Conservation (phyloP, 2,113 vertebrate genomes). For the Cavia aperea region DNA sequence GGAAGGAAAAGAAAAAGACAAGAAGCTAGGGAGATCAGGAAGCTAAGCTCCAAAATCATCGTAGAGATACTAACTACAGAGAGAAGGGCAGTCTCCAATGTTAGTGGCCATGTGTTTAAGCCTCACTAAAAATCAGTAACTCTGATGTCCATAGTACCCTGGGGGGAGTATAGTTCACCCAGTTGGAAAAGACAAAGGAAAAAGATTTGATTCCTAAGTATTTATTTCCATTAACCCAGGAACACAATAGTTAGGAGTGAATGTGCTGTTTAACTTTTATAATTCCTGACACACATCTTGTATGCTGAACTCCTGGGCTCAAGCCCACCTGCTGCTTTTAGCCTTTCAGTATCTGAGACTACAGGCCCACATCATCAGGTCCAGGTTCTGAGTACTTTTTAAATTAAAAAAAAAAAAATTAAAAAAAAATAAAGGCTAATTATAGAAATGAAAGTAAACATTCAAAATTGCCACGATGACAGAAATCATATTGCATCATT, state of each 20-base stretch:
- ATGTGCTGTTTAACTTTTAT: too few species aligned
- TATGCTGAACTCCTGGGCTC: neutral
- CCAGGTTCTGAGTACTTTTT: neutral
- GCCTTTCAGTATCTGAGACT: neutral
- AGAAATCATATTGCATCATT: neutral
- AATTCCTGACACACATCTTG: neutral
- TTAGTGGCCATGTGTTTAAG: slow-evolving; percentile 47
- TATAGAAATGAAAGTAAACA: slow-evolving; percentile 25
- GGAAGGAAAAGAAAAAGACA: slow-evolving; percentile 20
- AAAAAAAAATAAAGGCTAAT: neutral
- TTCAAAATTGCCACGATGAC: neutral
- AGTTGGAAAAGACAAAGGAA: slow-evolving; percentile 51
- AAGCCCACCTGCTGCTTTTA: neutral
- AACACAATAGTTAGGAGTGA: neutral
- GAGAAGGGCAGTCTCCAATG: neutral
- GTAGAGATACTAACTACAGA: neutral
- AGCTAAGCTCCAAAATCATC: neutral
- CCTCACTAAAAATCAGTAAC: slow-evolving; percentile 34
- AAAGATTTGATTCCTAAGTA: slow-evolving; percentile 46
- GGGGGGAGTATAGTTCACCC: slow-evolving; percentile 52
- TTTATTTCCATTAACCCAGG: neutral
- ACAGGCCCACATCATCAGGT: neutral
- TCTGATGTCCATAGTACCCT: slow-evolving; percentile 49
- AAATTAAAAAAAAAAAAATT: neutral
- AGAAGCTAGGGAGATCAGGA: neutral